Percentiles rank a stretch among this genome's conserved stretches.
These are phyloP conservation scores for Cuculus canorus DNA, from an alignment of 2,797 vertebrate species.

Conservation along the genomic window DNA sequence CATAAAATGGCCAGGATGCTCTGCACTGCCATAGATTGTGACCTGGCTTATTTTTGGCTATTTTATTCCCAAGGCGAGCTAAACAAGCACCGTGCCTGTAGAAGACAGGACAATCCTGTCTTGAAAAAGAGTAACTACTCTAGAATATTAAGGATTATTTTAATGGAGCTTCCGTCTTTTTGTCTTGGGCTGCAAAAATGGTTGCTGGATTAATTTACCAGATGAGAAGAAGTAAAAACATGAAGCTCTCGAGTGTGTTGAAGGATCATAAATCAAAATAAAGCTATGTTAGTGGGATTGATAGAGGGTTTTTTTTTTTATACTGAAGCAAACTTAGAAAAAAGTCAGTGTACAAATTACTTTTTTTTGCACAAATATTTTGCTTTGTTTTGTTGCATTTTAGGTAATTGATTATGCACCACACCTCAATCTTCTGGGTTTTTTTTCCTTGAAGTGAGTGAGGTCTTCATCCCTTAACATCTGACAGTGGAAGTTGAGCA, in stretches of 20 bases:
- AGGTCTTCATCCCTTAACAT: conserved; percentile 37
- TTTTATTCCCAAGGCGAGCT: not conserved
- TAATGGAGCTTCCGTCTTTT: not conserved
- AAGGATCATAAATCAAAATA: conserved; percentile 1
- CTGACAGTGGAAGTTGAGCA: conserved; percentile 25
- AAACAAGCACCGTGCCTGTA: conserved; percentile 22
- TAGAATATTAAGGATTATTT: not conserved
- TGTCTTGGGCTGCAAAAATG: not conserved
- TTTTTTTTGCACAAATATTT: conserved; percentile 42
- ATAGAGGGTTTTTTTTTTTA: conserved; percentile 40
- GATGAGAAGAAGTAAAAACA: not conserved
- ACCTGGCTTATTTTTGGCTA: conserved; percentile 41
- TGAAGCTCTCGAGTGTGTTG: not conserved
- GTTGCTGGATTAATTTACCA: not conserved
- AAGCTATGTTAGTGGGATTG: conserved; percentile 27
- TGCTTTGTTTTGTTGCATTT: conserved; percentile 42
- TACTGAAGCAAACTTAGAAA: conserved; percentile 66
- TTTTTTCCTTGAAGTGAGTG: not conserved
- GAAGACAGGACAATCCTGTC: not conserved
- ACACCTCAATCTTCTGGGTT: not conserved
- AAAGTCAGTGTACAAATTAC: conserved; percentile 45
- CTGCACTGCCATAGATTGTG: conserved; percentile 38
- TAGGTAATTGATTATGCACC: conserved; percentile 36
- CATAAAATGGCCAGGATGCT: not conserved
- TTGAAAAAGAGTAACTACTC: not conserved